These are phyloP conservation scores for Orgyia antiqua DNA, from an alignment of 2,888 invertebrate species.

Conservation along the genomic window DNA sequence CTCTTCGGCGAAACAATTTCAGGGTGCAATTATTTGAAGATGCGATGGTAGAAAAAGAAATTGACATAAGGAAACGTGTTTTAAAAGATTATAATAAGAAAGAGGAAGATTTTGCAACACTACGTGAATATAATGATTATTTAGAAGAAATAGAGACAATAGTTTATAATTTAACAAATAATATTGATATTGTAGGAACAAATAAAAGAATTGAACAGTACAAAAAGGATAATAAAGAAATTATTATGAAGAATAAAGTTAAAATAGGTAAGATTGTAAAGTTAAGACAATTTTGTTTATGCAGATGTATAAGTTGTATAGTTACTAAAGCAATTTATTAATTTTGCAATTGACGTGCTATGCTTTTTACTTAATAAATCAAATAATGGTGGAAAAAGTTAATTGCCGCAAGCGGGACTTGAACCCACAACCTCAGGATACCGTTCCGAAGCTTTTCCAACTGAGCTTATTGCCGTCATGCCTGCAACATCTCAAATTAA, in stretches of 20 bases:
- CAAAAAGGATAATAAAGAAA: conserved; percentile 92
- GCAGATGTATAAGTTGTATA: too few species aligned
- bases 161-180: conserved; percentile 93
- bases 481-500: too few species aligned
- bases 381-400: too few species aligned
- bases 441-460: too few species aligned
- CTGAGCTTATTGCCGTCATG: too few species aligned
- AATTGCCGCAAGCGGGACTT: too few species aligned
- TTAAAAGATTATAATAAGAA: conserved; percentile 95
- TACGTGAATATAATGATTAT: conserved; percentile 96
- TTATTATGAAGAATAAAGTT: conserved; percentile 88
- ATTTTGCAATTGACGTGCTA: too few species aligned
- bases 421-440: too few species aligned
- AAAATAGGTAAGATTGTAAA: conserved; percentile 72
- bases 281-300: neutral
- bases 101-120: conserved; percentile 92
- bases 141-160: conserved; percentile 96
- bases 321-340: too few species aligned
- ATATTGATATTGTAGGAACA: conserved; percentile 92
- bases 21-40: conserved; percentile 98
- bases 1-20: conserved; percentile 92
- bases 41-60: conserved; percentile 97
- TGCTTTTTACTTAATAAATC: too few species aligned
- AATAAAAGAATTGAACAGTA: conserved; percentile 94
- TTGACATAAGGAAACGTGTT: conserved; percentile 94